phyloP scores from a whole-genome alignment of 1,140 invertebrate genomes.

The Drosophila pruinosa region DNA sequence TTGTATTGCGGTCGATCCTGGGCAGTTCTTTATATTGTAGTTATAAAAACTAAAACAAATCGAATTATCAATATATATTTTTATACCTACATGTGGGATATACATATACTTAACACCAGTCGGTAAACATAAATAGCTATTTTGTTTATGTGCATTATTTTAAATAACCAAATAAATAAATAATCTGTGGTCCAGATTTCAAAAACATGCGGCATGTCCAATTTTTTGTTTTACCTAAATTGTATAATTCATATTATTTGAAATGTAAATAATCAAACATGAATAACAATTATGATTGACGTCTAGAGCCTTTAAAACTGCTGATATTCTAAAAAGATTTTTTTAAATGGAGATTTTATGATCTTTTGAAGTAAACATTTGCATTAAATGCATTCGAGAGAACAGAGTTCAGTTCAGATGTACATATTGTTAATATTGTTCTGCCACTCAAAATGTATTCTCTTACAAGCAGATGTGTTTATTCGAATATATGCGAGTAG shows the following conservation, averaged over 20 bases:
- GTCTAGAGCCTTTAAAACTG: too few species aligned
- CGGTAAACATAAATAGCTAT: neutral
- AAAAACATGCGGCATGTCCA: too few species aligned
- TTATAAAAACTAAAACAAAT: too few species aligned
- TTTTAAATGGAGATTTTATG: neutral
- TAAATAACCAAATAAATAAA: neutral
- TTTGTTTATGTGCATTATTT: neutral
- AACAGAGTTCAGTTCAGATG: neutral
- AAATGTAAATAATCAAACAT: too few species aligned
- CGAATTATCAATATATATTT: too few species aligned
- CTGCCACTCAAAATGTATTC: neutral
- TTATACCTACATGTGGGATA: neutral
- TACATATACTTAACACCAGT: neutral
- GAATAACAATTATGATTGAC: too few species aligned
- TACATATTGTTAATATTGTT: neutral
- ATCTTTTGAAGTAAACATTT: neutral
- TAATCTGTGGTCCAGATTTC: neutral
- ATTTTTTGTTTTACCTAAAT: too few species aligned
- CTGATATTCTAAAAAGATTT: neutral
- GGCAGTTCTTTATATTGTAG: too few species aligned
- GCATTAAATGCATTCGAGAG: neutral
- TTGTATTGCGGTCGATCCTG: neutral
- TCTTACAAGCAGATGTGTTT: neutral
- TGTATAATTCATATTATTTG: too few species aligned
- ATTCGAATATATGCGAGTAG: neutral